These are phyloP conservation scores for Calycopis cecrops DNA, from an alignment of 1,140 invertebrate species.

Conservation along the genomic window DNA sequence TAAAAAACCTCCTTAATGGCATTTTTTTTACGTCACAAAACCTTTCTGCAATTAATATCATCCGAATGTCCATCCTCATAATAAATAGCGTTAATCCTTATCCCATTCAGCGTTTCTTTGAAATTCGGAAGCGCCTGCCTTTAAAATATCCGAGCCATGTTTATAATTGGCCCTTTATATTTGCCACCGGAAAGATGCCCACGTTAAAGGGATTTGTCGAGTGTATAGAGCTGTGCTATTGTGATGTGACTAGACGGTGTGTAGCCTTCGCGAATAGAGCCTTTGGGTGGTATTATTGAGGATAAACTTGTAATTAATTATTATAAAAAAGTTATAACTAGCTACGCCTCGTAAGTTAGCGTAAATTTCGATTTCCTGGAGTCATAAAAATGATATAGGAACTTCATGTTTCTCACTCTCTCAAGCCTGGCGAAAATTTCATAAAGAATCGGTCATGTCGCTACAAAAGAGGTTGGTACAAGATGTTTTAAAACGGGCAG, in stretches of 20 bases:
- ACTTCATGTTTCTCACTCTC: no score
- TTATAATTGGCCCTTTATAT: slow-evolving; percentile 66
- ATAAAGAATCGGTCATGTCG: no score
- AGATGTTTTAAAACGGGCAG: no score
- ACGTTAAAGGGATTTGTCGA: slow-evolving; percentile 63
- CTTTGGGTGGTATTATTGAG: background rate
- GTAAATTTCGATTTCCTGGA: no score
- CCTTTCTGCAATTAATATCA: slow-evolving; percentile 17
- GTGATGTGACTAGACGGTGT: slow-evolving; percentile 43
- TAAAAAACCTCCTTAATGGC: no score
- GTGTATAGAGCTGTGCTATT: slow-evolving; percentile 35
- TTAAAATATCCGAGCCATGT: slow-evolving; percentile 43
- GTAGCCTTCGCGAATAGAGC: slow-evolving; percentile 49
- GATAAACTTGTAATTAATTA: background rate
- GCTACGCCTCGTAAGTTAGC: no score
- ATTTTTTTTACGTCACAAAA: no score
- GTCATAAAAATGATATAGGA: no score
- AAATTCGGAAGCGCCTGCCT: slow-evolving; percentile 59
- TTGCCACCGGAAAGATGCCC: slow-evolving; percentile 58
- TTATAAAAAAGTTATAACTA: no score
- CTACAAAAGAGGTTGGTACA: no score
- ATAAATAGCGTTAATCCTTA: slow-evolving; percentile 42
- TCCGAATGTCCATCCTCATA: background rate
- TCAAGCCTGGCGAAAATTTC: no score
- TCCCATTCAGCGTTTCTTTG: slow-evolving; percentile 52